phyloP scores from a whole-genome alignment of 1,140 invertebrate species.

The Bombus polaris region DNA sequence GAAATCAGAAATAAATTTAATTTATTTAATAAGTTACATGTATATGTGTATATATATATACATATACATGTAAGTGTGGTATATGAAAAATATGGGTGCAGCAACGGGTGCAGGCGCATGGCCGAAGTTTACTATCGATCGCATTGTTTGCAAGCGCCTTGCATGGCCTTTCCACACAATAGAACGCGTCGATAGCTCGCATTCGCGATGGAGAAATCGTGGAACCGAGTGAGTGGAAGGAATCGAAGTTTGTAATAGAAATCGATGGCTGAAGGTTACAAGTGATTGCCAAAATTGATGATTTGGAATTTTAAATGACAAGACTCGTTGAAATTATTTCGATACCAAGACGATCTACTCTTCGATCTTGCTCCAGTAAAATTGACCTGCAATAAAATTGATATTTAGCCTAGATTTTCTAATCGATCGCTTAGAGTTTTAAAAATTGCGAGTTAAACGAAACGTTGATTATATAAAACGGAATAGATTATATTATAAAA shows the following conservation, averaged over 20 bases:
- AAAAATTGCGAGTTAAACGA: background rate
- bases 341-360: background rate
- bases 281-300: conserved; percentile 7
- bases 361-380: background rate
- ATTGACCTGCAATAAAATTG: rapidly evolving
- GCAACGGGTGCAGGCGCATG: conserved; percentile 30
- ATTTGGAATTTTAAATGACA: background rate
- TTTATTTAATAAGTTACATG: no score
- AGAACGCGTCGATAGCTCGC: background rate
- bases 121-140: conserved; percentile 34
- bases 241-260: conserved; percentile 17
- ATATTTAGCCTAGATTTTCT: background rate
- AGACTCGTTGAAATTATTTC: background rate
- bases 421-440: background rate
- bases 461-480: background rate
- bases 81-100: background rate
- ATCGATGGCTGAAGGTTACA: conserved; percentile 8
- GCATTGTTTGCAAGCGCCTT: conserved; percentile 27
- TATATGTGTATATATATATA: background rate
- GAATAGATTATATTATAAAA: background rate
- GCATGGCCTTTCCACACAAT: background rate
- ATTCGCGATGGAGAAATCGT: conserved; percentile 12
- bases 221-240: background rate
- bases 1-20: no score
- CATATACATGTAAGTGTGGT: background rate